Conservation (phyloP, 2,797 vertebrate genomes). For the Macropus fuliginosus region DNA sequence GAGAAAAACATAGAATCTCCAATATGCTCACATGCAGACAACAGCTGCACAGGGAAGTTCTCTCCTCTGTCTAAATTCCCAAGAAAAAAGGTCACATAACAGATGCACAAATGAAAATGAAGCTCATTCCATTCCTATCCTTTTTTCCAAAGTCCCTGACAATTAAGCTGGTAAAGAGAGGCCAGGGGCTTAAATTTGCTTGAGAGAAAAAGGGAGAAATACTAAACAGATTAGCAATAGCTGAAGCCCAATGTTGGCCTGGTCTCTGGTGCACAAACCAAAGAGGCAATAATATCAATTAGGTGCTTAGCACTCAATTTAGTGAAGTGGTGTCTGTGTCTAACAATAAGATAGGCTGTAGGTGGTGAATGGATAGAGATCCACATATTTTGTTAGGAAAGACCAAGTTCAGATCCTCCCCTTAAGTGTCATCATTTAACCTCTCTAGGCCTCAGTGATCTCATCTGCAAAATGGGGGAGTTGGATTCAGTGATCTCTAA, state of each 20-base stretch:
- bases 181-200: slow-evolving; percentile 34
- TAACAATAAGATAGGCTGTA: neutral
- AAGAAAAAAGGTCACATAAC: neutral
- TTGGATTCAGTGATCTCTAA: neutral
- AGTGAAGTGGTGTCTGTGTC: neutral
- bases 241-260: slow-evolving; percentile 4
- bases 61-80: neutral
- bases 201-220: slow-evolving; percentile 2
- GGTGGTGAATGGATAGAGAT: no score
- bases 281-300: slow-evolving; percentile 11
- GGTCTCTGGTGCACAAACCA: slow-evolving; percentile 11
- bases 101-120: slow-evolving; percentile 20
- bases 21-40: neutral
- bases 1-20: neutral
- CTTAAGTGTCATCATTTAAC: neutral
- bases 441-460: neutral
- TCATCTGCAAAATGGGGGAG: neutral
- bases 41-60: neutral
- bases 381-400: neutral
- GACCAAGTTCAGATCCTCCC: neutral
- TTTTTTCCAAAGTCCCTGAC: neutral
- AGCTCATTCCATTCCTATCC: neutral
- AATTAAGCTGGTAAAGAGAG: slow-evolving; percentile 7
- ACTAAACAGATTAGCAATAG: slow-evolving; percentile 8
- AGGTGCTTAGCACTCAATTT: neutral